Evolutionary conservation across 2,888 invertebrate genomes (phyloP).

Genomic region (Eupelmus urozonus): DNA sequence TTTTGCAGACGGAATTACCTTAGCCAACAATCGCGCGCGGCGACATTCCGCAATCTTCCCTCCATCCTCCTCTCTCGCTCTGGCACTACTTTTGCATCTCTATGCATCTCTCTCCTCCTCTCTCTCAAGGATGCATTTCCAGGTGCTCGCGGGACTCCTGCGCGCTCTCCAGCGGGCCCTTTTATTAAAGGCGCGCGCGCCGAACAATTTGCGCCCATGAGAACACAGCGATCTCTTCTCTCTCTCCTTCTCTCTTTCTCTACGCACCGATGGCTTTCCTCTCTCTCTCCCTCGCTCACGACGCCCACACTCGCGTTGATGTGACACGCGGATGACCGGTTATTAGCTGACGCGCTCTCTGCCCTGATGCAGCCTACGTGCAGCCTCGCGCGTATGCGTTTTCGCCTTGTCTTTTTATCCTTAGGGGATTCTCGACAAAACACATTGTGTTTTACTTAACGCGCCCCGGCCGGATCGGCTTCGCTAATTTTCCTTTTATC

Average conservation of each 20-base stretch:
- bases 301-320: conserved; percentile 60
- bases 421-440: conserved; percentile 9
- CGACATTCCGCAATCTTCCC: background rate
- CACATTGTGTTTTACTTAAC: conserved; percentile 25
- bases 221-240: conserved; percentile 14
- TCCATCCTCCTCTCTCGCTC: background rate
- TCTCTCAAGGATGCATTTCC: conserved; percentile 17
- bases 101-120: background rate
- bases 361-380: conserved; percentile 33
- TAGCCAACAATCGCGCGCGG: background rate
- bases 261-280: conserved; percentile 30
- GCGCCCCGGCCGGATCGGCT: no score
- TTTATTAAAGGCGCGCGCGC: conserved; percentile 55
- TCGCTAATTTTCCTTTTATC: conserved; percentile 62
- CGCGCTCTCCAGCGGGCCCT: conserved; percentile 36
- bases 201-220: conserved; percentile 54
- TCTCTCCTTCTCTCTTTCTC: conserved; percentile 5
- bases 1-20: background rate
- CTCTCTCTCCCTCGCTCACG: background rate
- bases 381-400: conserved; percentile 38
- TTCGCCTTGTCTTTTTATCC: conserved; percentile 32
- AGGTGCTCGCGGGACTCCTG: conserved; percentile 42
- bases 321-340: conserved; percentile 68
- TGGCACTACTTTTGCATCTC: conserved; percentile 26
- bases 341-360: conserved; percentile 66